phyloP scores from a whole-genome alignment of 2,113 vertebrate genomes.

The Ciconia maguari region DNA sequence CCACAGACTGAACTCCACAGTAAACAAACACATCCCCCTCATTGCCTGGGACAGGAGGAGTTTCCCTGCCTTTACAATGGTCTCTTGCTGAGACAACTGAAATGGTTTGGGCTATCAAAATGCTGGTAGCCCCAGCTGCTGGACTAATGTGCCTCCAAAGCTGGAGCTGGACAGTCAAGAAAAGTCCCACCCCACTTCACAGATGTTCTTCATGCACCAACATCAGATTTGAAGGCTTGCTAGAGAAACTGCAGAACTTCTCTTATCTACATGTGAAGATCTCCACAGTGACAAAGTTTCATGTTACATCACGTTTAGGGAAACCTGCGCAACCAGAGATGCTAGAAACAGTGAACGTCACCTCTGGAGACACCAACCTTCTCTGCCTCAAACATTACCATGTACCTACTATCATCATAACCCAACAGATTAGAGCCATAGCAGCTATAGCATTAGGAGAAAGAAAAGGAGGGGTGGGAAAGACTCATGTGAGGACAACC shows the following conservation, averaged over 20 bases:
- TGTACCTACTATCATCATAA: accelerated
- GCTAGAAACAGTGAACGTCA: neutral
- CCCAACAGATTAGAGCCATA: neutral
- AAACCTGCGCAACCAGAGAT: slow-evolving; percentile 21
- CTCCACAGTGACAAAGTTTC: slow-evolving; percentile 31
- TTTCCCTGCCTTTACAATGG: neutral
- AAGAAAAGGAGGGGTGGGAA: neutral
- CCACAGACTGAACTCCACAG: neutral
- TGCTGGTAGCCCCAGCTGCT: neutral
- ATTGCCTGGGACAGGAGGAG: neutral
- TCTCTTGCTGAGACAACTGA: neutral
- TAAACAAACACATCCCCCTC: neutral
- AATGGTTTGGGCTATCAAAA: neutral
- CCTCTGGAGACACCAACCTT: neutral
- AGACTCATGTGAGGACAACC: neutral
- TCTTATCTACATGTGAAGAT: neutral
- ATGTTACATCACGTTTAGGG: neutral
- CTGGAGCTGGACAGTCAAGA: neutral
- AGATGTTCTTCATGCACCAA: neutral
- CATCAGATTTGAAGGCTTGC: neutral
- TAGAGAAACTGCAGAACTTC: neutral
- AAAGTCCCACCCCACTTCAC: neutral
- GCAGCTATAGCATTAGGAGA: neutral
- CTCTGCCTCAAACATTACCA: neutral
- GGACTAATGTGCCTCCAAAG: neutral